A percentile compares a stretch with the other conserved stretches of the same genome.
Evolutionary conservation across 2,113 vertebrate species (phyloP).

Genomic region (Taurulus bubalis): DNA sequence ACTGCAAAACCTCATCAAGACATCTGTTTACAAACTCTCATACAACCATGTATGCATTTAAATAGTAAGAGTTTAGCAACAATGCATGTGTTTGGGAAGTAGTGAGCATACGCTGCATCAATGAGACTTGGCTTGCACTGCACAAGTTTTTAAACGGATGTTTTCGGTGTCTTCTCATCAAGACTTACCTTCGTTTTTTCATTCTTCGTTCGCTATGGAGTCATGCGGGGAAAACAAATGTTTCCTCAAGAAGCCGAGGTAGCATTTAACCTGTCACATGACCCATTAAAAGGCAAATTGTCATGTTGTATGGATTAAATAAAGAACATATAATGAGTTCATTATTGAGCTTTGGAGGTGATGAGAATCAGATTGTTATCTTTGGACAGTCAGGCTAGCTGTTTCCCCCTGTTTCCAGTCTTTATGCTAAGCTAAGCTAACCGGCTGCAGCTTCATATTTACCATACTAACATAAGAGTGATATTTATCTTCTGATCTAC

Average conservation of each 20-base stretch:
- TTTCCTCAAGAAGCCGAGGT: background rate
- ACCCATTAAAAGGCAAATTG: background rate
- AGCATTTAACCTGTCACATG: background rate
- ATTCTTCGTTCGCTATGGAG: background rate
- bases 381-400: background rate
- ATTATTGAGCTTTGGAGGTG: background rate
- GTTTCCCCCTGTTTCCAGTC: background rate
- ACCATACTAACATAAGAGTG: background rate
- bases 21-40: background rate
- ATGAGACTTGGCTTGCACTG: background rate
- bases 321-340: background rate
- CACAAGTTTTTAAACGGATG: background rate
- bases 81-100: background rate
- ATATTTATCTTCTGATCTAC: background rate
- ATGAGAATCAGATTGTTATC: background rate
- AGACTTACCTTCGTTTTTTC: background rate
- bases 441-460: background rate
- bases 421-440: background rate
- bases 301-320: background rate
- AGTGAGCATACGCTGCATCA: background rate
- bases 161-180: background rate
- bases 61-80: background rate
- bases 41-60: background rate
- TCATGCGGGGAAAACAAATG: background rate
- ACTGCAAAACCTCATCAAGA: background rate